These are phyloP conservation scores for Tenthredo mesomela DNA, from an alignment of 2,888 invertebrate genomes.

Conservation along the genomic window DNA sequence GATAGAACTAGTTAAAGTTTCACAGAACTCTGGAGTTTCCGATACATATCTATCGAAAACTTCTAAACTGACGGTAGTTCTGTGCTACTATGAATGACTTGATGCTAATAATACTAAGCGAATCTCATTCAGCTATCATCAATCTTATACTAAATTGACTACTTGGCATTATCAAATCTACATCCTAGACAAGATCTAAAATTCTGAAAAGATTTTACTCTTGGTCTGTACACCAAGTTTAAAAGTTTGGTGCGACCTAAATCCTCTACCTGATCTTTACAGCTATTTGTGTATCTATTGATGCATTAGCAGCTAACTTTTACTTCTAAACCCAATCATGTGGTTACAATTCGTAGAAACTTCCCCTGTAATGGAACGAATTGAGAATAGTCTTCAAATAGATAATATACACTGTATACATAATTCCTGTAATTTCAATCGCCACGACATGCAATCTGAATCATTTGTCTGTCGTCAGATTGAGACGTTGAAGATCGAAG, in stretches of 20 bases:
- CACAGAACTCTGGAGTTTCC: no score
- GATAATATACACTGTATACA: neutral
- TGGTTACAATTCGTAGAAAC: constrained; percentile 16
- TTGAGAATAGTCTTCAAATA: constrained; percentile 23
- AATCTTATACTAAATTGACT: neutral
- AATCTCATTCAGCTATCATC: neutral
- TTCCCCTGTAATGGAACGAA: constrained; percentile 16
- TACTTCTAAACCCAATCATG: neutral
- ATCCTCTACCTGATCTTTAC: neutral
- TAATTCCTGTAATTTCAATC: neutral
- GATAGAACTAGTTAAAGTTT: neutral
- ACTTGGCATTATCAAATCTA: neutral
- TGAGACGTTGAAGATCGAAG: constrained; percentile 93
- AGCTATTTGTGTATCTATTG: neutral
- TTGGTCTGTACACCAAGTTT: neutral
- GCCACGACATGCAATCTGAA: neutral
- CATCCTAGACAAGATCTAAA: neutral
- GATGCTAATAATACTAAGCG: neutral
- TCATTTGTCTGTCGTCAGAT: constrained; percentile 82
- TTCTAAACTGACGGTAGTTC: no score
- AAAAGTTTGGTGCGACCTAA: neutral
- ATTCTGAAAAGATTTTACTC: neutral
- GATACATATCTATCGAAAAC: no score
- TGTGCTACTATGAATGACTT: neutral
- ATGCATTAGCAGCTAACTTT: neutral